These are phyloP conservation scores for Monochamus alternatus DNA, from an alignment of 2,888 invertebrate genomes.

Conservation along the genomic window DNA sequence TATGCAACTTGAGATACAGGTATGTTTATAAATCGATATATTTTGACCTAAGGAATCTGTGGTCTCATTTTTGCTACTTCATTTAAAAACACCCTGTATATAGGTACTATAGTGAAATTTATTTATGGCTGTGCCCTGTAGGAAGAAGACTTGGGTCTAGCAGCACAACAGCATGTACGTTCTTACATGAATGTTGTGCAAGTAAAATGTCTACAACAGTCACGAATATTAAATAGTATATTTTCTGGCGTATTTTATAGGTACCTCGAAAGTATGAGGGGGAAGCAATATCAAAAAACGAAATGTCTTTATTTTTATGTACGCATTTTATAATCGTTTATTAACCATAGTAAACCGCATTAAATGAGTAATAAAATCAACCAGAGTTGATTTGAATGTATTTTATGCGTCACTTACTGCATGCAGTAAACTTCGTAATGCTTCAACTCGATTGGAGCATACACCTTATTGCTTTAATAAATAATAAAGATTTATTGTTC, in stretches of 20 bases:
- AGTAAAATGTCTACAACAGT: too few relatives aligned
- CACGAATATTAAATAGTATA: background rate
- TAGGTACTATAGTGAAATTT: background rate
- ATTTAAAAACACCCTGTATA: too few relatives aligned
- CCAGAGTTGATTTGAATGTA: slow-evolving; percentile 5
- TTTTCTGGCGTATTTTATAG: background rate
- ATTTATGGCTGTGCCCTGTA: too few relatives aligned
- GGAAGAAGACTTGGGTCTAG: too few relatives aligned
- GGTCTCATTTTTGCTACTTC: too few relatives aligned
- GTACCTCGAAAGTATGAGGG: background rate
- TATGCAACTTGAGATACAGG: too few relatives aligned
- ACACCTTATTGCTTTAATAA: background rate
- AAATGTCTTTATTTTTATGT: slow-evolving; percentile 1
- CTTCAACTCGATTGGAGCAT: background rate
- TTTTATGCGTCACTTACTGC: slow-evolving; percentile 2
- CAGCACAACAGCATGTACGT: too few relatives aligned
- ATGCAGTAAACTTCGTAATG: slow-evolving; percentile 3
- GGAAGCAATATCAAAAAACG: background rate
- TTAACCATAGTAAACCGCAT: background rate
- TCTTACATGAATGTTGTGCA: too few relatives aligned
- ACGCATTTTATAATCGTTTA: slow-evolving; percentile 1
- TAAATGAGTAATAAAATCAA: slow-evolving; percentile 2
- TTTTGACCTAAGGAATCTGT: too few relatives aligned
- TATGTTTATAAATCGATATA: too few relatives aligned
- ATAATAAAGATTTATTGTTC: background rate